Base-by-base conservation (phyloP, 37 sponge, comb jelly and placozoan genomes). In the Axinella damicornis region DNA sequence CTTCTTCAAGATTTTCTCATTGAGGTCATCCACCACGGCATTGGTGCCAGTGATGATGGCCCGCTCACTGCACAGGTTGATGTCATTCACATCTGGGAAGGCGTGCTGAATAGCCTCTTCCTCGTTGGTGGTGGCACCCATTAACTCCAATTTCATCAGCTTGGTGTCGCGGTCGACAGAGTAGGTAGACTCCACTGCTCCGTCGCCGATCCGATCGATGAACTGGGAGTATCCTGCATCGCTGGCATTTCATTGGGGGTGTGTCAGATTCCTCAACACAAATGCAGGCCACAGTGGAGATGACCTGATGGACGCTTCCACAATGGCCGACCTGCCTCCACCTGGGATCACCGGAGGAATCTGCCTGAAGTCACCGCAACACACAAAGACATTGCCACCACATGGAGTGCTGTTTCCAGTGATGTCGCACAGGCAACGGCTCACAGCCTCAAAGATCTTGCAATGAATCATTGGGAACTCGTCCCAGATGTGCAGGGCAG, bases 331-430 rank as follows among this genome's bases (percentile, higher is more conserved):
- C 59, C 76, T 16, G 16, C 56, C 57, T n/a, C 76, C 75, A 83
- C 55, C 24, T 24, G 14, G 41, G 17, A 75, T 46, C 25, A 83
- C 75, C 32, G 84, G 84, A 9, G 76, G 68, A 34, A 77, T 83
- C 57, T 83, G 84, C 28, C 76, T 36, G 55, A 73, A 74, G 27
- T 83, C 84, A 17, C 84, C 84, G 59, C 65, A 73, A 2, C 80
- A 56, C 55, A 83, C 61, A 18, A 40, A 54, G 73, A 56, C 17
- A 21, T 39, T 21, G 35, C 84, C 75, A n/a, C 76, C 76, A 31
- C 80, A 38, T 40, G 57, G 84, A n/a, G 33, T 22, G 33, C n/a
- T n/a, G n/a, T n/a, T n/a, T n/a, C n/a, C n/a, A n/a, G n/a, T n/a
- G n/a, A n/a, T n/a, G n/a, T n/a, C n/a, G n/a, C n/a, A n/a, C n/a